These are phyloP conservation scores for Grallaria varia DNA, from an alignment of 2,113 vertebrate genomes.

Conservation along the genomic window DNA sequence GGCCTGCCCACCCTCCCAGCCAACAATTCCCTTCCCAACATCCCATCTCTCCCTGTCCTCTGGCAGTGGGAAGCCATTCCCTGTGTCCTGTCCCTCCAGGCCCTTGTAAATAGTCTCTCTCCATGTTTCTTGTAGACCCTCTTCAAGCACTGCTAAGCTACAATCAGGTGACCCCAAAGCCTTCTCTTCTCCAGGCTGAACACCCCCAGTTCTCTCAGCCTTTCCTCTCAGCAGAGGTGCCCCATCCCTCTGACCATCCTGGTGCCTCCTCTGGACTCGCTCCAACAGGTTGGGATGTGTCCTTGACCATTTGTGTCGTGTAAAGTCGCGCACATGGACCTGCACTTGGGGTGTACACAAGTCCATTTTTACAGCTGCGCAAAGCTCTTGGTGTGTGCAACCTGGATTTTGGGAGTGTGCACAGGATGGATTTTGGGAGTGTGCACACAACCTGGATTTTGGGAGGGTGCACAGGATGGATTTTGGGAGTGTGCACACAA, in stretches of 20 bases:
- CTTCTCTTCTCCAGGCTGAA: neutral
- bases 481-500: too few relatives aligned
- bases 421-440: too few relatives aligned
- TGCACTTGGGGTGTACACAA: rapidly evolving
- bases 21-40: neutral
- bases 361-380: too few relatives aligned
- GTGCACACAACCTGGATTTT: too few relatives aligned
- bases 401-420: too few relatives aligned
- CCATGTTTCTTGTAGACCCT: neutral
- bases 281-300: neutral
- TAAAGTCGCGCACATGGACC: rapidly evolving
- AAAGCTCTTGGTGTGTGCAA: too few relatives aligned
- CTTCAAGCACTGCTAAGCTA: neutral
- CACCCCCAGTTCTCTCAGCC: neutral
- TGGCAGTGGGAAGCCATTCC: neutral
- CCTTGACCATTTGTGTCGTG: rapidly evolving
- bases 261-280: neutral
- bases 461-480: too few relatives aligned
- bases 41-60: neutral
- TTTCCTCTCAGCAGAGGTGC: neutral
- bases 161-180: neutral
- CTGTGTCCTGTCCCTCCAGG: neutral
- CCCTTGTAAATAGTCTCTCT: neutral
- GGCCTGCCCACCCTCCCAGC: rapidly evolving
- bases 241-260: neutral